Percentiles rank a stretch among this genome's conserved stretches.
Conservation (phyloP, 2,797 vertebrate genomes). For the Hipposideros larvatus region DNA sequence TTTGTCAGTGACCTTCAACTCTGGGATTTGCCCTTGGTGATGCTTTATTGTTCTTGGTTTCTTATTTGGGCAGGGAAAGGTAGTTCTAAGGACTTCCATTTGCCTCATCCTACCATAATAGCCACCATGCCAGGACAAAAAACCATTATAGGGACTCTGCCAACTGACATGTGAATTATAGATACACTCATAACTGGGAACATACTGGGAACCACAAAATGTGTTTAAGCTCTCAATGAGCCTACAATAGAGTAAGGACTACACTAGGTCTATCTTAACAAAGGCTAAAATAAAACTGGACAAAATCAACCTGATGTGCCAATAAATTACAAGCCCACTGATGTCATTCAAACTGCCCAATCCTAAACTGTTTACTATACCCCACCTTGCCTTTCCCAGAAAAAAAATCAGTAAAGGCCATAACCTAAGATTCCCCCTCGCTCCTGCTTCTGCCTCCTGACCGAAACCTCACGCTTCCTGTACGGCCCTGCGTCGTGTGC, state of each 20-base stretch:
- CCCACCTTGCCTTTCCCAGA: not conserved
- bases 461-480: not conserved
- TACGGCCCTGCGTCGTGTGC: fast-evolving
- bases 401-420: not conserved
- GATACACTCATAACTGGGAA: not conserved
- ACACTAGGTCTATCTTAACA: not conserved
- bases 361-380: not conserved
- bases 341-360: not conserved
- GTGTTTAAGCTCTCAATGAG: not conserved
- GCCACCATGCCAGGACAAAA: not conserved
- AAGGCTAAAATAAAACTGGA: not conserved
- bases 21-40: not conserved
- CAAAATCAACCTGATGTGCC: not conserved
- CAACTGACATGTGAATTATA: not conserved
- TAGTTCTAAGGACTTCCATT: not conserved
- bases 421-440: not conserved
- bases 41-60: not conserved
- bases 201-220: not conserved
- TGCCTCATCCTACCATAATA: not conserved
- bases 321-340: not conserved
- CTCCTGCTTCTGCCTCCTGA: not conserved
- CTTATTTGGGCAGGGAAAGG: not conserved
- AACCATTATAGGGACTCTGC: not conserved
- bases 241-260: not conserved
- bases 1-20: not conserved